Base-by-base conservation (phyloP, 2,888 invertebrate genomes). In the Folsomia manolachei region DNA sequence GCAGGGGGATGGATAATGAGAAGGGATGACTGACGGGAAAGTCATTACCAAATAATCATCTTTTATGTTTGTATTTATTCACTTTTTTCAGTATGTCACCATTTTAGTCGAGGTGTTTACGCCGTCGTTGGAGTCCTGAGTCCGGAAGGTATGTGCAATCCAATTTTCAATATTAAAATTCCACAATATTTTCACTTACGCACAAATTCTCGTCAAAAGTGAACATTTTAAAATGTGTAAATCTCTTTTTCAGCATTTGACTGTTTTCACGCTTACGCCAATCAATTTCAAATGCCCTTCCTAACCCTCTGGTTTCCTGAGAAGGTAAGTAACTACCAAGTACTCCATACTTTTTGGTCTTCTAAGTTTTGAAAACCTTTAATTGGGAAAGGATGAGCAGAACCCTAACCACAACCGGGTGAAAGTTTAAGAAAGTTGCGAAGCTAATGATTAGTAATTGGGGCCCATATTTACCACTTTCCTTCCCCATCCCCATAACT, bases 271-370 rank as follows among this genome's bases (percentile, higher is more conserved):
- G 95, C 95, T 23, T 95, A 95, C 85, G 93, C 93, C 82, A 95
- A 95, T 85, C 94, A 95, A 67, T 95, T 95, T 84, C 94, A 95
- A 86, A 93, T 95, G 92, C 95, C 95, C 53, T 95, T 95, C 84
- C 90, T 95, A 75, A 94, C 94, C 63, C 94, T 94, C 18, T 94
- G 94, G 93, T 95, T 94, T 83, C 94, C 95, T 0, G 94, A 95
- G 85, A 94, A 94, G 88, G 92, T 91, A 85, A 86, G 83, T n/a
- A n/a, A n/a, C n/a, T n/a, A n/a, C n/a, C n/a, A n/a, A n/a, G n/a
- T n/a, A n/a, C n/a, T n/a, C n/a, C n/a, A n/a, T n/a, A n/a, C n/a
- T n/a, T n/a, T n/a, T n/a, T n/a, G n/a, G n/a, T n/a, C n/a, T n/a
- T n/a, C n/a, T n/a, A n/a, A n/a, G n/a, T n/a, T n/a, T 39, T 39